These are phyloP conservation scores for Caenorhabditis sp. DNA, from an alignment of 2,888 invertebrate species.

Conservation along the genomic window DNA sequence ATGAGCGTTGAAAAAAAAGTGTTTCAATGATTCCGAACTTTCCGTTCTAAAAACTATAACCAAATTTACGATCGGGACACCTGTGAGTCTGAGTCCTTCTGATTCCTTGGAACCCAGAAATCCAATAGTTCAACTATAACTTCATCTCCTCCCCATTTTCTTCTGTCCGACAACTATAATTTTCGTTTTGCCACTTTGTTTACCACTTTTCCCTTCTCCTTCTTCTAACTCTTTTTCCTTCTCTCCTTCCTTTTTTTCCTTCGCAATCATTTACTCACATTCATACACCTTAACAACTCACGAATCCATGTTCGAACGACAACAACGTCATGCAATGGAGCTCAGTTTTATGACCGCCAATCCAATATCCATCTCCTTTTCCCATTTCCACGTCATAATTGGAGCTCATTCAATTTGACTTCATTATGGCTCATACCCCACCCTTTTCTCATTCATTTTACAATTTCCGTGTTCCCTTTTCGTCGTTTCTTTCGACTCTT, in stretches of 20 bases:
- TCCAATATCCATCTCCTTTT: slow-evolving; percentile 1
- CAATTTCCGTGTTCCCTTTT: slow-evolving; percentile 44
- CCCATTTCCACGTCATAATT: slow-evolving; percentile 47
- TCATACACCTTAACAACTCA: slow-evolving; percentile 23
- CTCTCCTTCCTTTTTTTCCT: not conserved
- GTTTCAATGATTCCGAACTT: not conserved
- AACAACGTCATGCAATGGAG: slow-evolving; percentile 14
- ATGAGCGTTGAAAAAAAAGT: too few relatives aligned
- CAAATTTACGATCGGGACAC: not conserved
- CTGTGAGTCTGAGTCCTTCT: not conserved
- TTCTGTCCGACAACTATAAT: slow-evolving; percentile 33
- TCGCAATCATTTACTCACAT: slow-evolving; percentile 42
- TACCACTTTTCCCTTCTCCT: slow-evolving; percentile 31
- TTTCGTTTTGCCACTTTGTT: slow-evolving; percentile 45
- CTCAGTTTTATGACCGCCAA: slow-evolving; percentile 31
- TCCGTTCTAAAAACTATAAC: not conserved
- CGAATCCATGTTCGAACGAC: not conserved
- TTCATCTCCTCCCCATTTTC: slow-evolving; percentile 18
- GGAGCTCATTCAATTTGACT: slow-evolving; percentile 52
- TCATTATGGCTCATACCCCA: slow-evolving; percentile 46
- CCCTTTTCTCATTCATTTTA: slow-evolving; percentile 5
- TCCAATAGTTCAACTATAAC: slow-evolving; percentile 21
- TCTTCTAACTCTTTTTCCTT: not conserved
- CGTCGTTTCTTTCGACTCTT: slow-evolving; percentile 36
- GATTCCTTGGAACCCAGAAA: not conserved